Evolutionary conservation across 2,888 invertebrate species (phyloP).

Genomic region (Parascotia fuliginaria): DNA sequence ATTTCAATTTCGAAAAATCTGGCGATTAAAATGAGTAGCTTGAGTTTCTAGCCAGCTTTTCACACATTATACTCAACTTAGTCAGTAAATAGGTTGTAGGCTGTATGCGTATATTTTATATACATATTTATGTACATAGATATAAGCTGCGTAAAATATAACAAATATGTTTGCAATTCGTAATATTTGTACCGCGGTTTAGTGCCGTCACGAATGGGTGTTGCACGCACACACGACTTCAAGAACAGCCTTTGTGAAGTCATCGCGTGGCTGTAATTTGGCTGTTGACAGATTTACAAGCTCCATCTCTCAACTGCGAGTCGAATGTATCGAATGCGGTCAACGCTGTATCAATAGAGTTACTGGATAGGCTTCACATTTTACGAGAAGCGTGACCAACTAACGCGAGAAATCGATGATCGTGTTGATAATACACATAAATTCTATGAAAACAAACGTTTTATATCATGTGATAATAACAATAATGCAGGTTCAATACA

Average conservation of each 20-base stretch:
- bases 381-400: slow-evolving; percentile 50
- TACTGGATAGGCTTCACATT: slow-evolving; percentile 45
- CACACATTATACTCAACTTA: no score
- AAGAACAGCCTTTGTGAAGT: slow-evolving; percentile 52
- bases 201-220: slow-evolving; percentile 45
- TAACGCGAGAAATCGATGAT: slow-evolving; percentile 23
- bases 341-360: slow-evolving; percentile 35
- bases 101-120: no score
- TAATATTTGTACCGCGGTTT: slow-evolving; percentile 17
- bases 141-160: slow-evolving; percentile 1
- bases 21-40: no score
- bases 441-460: slow-evolving; percentile 21
- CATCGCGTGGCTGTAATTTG: slow-evolving; percentile 65
- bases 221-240: slow-evolving; percentile 53
- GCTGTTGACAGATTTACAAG: slow-evolving; percentile 75
- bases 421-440: slow-evolving; percentile 26
- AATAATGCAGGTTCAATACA: neutral
- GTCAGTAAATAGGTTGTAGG: no score
- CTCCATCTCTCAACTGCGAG: slow-evolving; percentile 49
- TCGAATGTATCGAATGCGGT: slow-evolving; percentile 48
- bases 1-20: no score
- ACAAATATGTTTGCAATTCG: slow-evolving; percentile 20
- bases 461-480: slow-evolving; percentile 15
- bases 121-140: neutral
- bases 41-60: no score